Conservation (phyloP, 2,888 invertebrate species). For the Melanostoma scalare region DNA sequence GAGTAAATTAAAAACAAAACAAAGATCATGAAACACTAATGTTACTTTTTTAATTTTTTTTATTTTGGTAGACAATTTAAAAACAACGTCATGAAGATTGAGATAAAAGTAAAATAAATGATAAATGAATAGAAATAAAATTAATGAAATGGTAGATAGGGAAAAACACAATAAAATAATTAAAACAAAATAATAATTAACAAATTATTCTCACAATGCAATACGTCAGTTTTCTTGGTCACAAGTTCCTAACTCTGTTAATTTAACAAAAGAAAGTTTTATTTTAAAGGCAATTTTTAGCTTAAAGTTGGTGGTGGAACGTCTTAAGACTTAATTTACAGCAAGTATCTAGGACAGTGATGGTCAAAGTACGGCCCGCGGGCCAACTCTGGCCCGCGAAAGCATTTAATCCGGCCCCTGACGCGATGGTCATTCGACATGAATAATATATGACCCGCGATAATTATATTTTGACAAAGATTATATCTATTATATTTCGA, state of each 20-base stretch:
- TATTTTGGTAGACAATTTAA: constrained; percentile 61
- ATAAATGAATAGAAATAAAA: constrained; percentile 20
- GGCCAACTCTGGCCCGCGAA: too few species aligned
- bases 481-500: too few species aligned
- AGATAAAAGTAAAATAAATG: constrained; percentile 6
- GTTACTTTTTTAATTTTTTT: neutral
- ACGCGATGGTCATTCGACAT: too few species aligned
- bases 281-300: neutral
- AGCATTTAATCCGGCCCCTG: too few species aligned
- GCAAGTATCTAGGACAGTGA: too few species aligned
- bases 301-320: neutral
- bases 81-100: constrained; percentile 16
- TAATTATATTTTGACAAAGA: too few species aligned
- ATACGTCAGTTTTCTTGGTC: constrained; percentile 23
- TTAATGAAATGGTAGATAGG: constrained; percentile 55
- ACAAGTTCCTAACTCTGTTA: constrained; percentile 55
- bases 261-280: constrained; percentile 7
- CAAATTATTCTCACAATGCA: constrained; percentile 1
- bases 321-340: too few species aligned
- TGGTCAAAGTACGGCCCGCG: too few species aligned
- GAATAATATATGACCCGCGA: too few species aligned
- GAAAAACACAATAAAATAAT: constrained; percentile 43
- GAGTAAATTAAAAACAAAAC: constrained; percentile 41
- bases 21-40: constrained; percentile 9
- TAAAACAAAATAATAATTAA: constrained; percentile 25